These are phyloP conservation scores for Hycleus phaleratus DNA, from an alignment of 1,140 invertebrate species.

Conservation along the genomic window DNA sequence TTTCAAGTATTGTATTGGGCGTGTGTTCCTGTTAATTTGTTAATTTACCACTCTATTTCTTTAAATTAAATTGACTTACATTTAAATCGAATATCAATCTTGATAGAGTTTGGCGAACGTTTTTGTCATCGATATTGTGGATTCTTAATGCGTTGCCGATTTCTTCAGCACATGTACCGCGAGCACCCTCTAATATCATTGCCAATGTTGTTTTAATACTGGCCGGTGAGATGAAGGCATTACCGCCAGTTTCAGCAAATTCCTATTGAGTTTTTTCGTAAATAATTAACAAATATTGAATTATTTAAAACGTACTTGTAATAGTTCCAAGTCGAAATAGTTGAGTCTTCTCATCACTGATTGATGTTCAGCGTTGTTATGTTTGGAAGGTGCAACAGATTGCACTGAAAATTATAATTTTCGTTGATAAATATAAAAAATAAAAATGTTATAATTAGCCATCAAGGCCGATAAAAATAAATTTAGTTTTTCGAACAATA, in stretches of 20 bases:
- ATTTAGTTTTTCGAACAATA: neutral
- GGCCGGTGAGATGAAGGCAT: conserved; percentile 59
- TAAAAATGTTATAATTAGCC: too few relatives aligned
- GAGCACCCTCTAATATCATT: conserved; percentile 56
- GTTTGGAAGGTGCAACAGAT: neutral
- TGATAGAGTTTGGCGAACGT: conserved; percentile 41
- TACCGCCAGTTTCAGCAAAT: conserved; percentile 42
- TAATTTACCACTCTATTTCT: conserved; percentile 39
- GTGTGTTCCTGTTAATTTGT: conserved; percentile 19
- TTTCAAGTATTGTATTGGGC: conserved; percentile 18
- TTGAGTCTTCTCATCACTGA: conserved; percentile 23
- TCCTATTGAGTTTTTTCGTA: conserved; percentile 25
- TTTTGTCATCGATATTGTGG: conserved; percentile 43
- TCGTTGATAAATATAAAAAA: too few relatives aligned
- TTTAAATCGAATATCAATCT: conserved; percentile 44
- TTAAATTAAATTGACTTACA: conserved; percentile 40
- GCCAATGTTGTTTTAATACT: conserved; percentile 58
- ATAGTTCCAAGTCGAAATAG: conserved; percentile 34
- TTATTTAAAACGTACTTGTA: conserved; percentile 20
- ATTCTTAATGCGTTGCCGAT: conserved; percentile 49
- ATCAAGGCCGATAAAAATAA: too few relatives aligned
- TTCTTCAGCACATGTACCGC: conserved; percentile 49
- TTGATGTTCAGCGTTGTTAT: conserved; percentile 1
- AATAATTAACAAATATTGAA: neutral
- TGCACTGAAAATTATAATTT: too few relatives aligned